Percentiles rank a stretch among this genome's conserved stretches.
These are phyloP conservation scores for Acrobasis consociella DNA, from an alignment of 2,888 invertebrate species.

Conservation along the genomic window DNA sequence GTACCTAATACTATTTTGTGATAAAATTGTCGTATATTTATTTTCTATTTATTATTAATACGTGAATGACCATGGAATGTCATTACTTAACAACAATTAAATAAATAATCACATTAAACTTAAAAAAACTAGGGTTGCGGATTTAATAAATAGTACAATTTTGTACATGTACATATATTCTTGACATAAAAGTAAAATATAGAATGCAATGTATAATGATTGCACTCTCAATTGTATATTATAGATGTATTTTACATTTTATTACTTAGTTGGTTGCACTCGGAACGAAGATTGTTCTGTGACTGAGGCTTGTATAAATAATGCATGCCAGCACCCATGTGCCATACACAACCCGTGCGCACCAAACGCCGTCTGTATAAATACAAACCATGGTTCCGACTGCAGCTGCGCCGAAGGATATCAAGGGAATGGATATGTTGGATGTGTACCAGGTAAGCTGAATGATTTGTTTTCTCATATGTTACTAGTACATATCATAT, in stretches of 20 bases:
- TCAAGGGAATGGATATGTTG: slow-evolving; percentile 93
- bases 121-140: slow-evolving; percentile 4
- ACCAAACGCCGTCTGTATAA: slow-evolving; percentile 92
- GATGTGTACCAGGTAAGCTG: slow-evolving; percentile 88
- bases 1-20: slow-evolving; percentile 28
- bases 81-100: too few species aligned
- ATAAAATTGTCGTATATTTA: too few species aligned
- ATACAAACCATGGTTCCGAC: slow-evolving; percentile 93
- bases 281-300: slow-evolving; percentile 92
- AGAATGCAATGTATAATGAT: slow-evolving; percentile 6
- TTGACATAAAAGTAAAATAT: neutral
- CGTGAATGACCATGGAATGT: too few species aligned
- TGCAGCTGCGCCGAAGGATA: slow-evolving; percentile 93
- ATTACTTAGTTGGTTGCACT: slow-evolving; percentile 90
- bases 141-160: neutral
- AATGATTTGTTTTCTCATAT: slow-evolving; percentile 1
- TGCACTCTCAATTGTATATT: slow-evolving; percentile 26
- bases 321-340: slow-evolving; percentile 93
- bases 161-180: slow-evolving; percentile 14
- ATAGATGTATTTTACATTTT: slow-evolving; percentile 60
- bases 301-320: slow-evolving; percentile 93
- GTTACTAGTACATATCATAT: neutral
- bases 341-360: slow-evolving; percentile 92
- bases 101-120: neutral
- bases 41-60: too few species aligned